Conservation (phyloP, 2,797 vertebrate species). For the Sebastes paucispinis region DNA sequence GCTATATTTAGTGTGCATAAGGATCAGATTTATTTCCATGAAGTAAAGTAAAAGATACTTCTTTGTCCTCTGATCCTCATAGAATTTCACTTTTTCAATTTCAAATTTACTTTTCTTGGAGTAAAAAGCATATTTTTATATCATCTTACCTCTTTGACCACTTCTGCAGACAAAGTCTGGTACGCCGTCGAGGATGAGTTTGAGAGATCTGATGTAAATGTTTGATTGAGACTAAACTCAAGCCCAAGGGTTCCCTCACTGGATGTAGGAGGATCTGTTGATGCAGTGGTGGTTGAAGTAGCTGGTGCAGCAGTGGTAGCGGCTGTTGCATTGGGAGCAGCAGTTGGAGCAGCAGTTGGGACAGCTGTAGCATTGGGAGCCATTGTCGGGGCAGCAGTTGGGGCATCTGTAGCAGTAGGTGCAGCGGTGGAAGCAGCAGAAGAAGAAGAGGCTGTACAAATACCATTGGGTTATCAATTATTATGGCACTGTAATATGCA, state of each 20-base stretch:
- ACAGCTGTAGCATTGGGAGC: no score
- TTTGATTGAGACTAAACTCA: conserved; percentile 14
- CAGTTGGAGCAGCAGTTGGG: no score
- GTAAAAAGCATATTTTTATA: neutral
- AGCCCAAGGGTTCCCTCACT: conserved; percentile 37
- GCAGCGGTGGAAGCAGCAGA: neutral
- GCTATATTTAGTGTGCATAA: neutral
- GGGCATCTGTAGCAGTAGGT: no score
- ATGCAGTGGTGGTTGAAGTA: neutral
- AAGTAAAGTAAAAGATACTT: no score
- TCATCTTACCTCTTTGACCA: conserved; percentile 46
- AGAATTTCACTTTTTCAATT: no score
- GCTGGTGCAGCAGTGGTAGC: neutral
- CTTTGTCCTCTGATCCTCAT: neutral
- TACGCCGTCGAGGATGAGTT: neutral
- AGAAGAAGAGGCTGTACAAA: neutral
- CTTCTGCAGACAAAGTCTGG: neutral
- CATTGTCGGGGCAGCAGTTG: no score
- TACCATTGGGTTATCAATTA: neutral
- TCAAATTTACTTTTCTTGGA: no score
- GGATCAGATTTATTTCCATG: no score
- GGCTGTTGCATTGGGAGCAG: neutral
- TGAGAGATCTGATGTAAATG: conserved; percentile 14
- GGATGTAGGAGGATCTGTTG: conserved; percentile 30
- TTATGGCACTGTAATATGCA: no score